Base-by-base conservation (phyloP, 2,113 vertebrate species). In the Larimichthys polyactis region DNA sequence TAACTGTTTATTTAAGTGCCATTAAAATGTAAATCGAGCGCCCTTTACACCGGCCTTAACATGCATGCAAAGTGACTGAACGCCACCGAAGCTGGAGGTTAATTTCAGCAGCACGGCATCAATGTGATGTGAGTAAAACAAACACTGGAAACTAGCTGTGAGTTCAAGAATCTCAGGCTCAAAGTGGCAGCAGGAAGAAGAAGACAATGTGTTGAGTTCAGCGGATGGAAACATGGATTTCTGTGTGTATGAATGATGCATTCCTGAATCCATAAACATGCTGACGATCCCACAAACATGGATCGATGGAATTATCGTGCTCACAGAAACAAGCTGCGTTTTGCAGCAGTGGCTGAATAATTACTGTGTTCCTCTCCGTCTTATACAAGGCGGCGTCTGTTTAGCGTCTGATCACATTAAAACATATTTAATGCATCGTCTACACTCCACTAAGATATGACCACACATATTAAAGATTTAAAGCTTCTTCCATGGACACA, bases 241-340 rank as follows among this genome's bases (percentile, higher is more conserved):
- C 2, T 64, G 48, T 4, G 59, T 27, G 12, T 4, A n/a, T 79
- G 76, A 75, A 57, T 8, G 54, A 79, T 75, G 66, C 46, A 27
- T 29, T 36, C 29, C 78, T 85, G 66, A 54, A 67, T 67, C 43
- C 57, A 4, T 5, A 17, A 81, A 63, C 11, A 6, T 63, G 75
- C 74, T 73, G 63, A 78, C 20, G 8, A 3, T 65, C 64, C 66
- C 59, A 48, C 57, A 74, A 64, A 51, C 64, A 54, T 0, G 27
- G 71, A 66, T 86, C 59, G 65, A 78, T 54, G 55, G 65, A 52
- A 7, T 52, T 5, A 52, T 67, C 43, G 12, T 1, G 71, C 36
- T 48, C 46, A 52, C 29, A 70, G 75, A 52, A 62, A 62, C 66
- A 20, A 52, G 75, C 75, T n/a, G n/a, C n/a, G n/a, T n/a, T n/a